phyloP scores from a whole-genome alignment of 1,140 invertebrate genomes.

The Laupala kohalensis region DNA sequence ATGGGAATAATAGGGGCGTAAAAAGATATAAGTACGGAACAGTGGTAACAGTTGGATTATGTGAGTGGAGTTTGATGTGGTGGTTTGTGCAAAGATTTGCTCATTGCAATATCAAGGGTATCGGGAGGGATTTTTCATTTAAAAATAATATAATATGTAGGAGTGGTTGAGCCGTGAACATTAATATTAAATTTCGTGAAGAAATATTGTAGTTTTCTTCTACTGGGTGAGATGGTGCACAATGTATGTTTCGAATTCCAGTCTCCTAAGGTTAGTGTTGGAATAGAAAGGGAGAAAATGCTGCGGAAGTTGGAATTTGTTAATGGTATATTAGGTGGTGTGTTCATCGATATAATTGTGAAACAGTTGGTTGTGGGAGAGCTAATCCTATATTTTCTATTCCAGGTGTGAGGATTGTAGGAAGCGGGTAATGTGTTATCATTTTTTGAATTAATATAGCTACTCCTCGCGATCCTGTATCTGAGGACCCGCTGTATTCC shows the following conservation, averaged over 20 bases:
- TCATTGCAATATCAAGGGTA: not conserved
- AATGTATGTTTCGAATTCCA: not conserved
- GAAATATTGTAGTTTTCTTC: not conserved
- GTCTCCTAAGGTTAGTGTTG: no score
- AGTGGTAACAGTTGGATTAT: not conserved
- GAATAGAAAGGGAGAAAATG: no score
- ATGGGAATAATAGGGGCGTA: not conserved
- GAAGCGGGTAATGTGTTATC: no score
- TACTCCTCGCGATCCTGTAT: no score
- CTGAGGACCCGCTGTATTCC: no score
- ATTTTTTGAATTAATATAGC: no score
- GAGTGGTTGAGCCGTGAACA: not conserved
- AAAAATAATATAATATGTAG: not conserved
- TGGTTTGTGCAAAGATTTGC: not conserved
- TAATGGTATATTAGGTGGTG: no score
- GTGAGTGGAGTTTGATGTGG: not conserved
- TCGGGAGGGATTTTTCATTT: not conserved
- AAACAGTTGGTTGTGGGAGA: no score
- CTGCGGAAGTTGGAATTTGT: no score
- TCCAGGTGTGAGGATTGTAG: no score
- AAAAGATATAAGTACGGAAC: not conserved
- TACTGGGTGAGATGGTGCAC: not conserved
- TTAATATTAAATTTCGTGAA: not conserved
- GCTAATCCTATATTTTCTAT: no score
- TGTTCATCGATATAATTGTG: no score